phyloP scores from a whole-genome alignment of 1,140 invertebrate species.

The Saccostrea glomerata region DNA sequence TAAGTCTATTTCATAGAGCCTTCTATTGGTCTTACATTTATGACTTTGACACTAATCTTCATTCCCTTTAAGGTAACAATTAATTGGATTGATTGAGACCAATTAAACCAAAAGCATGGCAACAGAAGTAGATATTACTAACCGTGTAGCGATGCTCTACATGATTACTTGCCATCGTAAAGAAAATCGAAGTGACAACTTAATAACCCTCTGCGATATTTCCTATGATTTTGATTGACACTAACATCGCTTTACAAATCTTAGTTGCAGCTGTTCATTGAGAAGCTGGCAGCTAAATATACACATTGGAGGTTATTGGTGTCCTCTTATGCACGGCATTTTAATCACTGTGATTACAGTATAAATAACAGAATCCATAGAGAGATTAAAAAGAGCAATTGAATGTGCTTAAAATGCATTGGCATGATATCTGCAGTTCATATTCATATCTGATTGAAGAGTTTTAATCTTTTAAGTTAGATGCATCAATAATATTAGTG shows the following conservation, averaged over 20 bases:
- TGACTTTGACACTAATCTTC: constrained; percentile 9
- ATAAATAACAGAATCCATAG: not conserved
- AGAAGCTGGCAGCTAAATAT: not conserved
- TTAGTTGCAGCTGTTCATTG: not conserved
- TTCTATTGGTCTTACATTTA: not conserved
- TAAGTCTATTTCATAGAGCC: no score
- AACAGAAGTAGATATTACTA: not conserved
- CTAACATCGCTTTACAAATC: not conserved
- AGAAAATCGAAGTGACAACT: not conserved
- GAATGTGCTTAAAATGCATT: not conserved
- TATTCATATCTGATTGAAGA: no score
- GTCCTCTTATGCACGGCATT: not conserved
- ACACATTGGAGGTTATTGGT: not conserved
- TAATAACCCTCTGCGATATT: not conserved
- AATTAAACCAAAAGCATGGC: not conserved
- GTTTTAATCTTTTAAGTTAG: no score
- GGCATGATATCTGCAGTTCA: not conserved
- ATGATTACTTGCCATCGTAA: not conserved
- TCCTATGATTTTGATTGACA: not conserved
- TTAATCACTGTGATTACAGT: not conserved
- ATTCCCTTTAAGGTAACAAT: not conserved
- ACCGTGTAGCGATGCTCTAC: not conserved
- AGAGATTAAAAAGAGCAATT: not conserved
- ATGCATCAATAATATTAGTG: no score
- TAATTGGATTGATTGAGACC: not conserved